Evolutionary conservation across 30 jellyfish, hydroid and myxozoan genomes (phyloP).

Genomic region (Chrysaora quinquecirrha): DNA sequence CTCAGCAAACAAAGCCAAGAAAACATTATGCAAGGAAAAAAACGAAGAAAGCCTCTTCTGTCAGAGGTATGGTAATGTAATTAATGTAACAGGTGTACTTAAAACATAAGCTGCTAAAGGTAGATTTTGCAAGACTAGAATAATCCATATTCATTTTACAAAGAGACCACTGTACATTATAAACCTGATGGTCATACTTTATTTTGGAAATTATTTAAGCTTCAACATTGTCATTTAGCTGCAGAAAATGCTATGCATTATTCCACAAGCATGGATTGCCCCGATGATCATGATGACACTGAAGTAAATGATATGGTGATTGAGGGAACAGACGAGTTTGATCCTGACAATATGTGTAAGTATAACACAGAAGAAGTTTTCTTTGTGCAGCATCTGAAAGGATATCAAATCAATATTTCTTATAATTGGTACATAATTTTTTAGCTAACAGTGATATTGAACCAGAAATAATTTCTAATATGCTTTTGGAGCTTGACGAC

Average conservation of each 20-base stretch:
- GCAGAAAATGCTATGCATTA: not conserved
- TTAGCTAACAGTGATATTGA: not conserved
- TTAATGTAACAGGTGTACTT: not conserved
- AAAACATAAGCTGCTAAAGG: not conserved
- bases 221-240: not conserved
- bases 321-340: not conserved
- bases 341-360: not conserved
- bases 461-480: not conserved
- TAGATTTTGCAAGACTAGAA: not conserved
- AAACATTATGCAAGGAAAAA: not conserved
- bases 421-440: not conserved
- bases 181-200: not conserved
- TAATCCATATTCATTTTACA: not conserved
- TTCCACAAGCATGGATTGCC: not conserved
- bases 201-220: not conserved
- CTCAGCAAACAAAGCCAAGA: not conserved
- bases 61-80: not conserved
- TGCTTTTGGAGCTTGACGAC: slow-evolving; percentile 21
- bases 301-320: not conserved
- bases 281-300: not conserved
- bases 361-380: not conserved
- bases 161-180: not conserved
- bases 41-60: not conserved
- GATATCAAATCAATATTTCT: not conserved
- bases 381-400: not conserved